Conservation (phyloP, 2,797 vertebrate genomes). For the Argya squamiceps region DNA sequence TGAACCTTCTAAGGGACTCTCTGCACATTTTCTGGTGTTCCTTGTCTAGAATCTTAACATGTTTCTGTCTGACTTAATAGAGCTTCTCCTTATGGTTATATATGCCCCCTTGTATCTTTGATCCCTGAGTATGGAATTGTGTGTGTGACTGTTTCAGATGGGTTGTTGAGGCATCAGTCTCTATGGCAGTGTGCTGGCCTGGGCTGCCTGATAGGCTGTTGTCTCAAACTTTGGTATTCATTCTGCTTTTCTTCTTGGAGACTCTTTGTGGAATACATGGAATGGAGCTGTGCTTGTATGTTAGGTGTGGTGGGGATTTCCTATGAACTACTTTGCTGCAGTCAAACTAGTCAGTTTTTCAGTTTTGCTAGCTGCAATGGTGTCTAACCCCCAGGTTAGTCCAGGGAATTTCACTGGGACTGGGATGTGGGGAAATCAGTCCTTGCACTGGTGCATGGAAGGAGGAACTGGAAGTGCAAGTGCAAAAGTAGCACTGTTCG, state of each 20-base stretch:
- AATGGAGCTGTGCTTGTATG: background rate
- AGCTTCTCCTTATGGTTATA: background rate
- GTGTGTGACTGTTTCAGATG: background rate
- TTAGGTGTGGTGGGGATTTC: background rate
- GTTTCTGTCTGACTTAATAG: background rate
- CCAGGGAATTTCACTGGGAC: background rate
- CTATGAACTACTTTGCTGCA: background rate
- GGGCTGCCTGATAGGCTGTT: background rate
- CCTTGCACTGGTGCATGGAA: background rate
- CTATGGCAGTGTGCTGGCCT: background rate
- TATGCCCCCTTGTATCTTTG: background rate
- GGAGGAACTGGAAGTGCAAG: background rate
- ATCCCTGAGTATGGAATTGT: background rate
- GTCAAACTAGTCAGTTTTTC: background rate
- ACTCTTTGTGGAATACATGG: background rate
- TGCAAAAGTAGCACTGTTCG: background rate
- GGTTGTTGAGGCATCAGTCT: background rate
- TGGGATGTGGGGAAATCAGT: background rate
- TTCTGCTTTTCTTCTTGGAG: background rate
- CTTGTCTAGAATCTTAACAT: background rate
- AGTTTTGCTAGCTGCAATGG: background rate
- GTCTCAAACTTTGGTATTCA: background rate
- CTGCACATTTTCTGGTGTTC: background rate
- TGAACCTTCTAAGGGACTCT: background rate
- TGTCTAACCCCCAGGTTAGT: background rate